Base-by-base conservation (phyloP, 2,888 invertebrate genomes). In the Bellardia pandia region DNA sequence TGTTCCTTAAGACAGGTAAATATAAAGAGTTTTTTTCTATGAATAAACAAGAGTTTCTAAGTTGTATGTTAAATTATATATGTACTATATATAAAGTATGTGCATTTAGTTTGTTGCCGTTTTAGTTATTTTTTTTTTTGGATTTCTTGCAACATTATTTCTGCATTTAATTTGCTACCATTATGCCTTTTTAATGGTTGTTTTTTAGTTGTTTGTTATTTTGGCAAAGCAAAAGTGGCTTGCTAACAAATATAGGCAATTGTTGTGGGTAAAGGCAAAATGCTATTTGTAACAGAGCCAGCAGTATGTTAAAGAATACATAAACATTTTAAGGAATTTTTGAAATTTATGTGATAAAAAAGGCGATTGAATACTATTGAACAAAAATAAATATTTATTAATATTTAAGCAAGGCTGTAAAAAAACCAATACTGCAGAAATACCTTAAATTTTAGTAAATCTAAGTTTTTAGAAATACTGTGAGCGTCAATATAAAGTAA, bases 141-240 rank as follows among this genome's bases (percentile, higher is more conserved):
- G 37, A 2, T 6, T 58, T 40, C 23, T 80, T 86, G 75, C 79
- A 79, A 71, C 78, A 76, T 79, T 58, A 76, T 86, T 83, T 83
- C 86, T 83, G 86, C 86, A 79, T 86, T 86, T 86, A 86, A 86
- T 86, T 86, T 75, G 78, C 75, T 69, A 30, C 79, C 86, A 83
- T 86, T 83, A 86, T 71, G 62, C 51, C 76, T 30, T 40, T 48
- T 77, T 68, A 53, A 77, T 58, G 45, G 53, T 48, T 81, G 16
- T 75, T 85, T 76, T 62, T 16, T 8, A 45, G 53, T 68, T 68
- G 68, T 68, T 56, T 58, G 48, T n/a, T 66, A 5, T 51, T 75
- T 76, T 62, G 76, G 42, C 53, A 53, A 45, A 53, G 37, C 16
- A 82, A n/a, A n/a, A 33, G 13, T 14, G 9, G 14, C 5, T 37